Percentiles rank a stretch among this genome's conserved stretches.
Conservation (phyloP, 2,888 invertebrate species). For the Taenaris catops region DNA sequence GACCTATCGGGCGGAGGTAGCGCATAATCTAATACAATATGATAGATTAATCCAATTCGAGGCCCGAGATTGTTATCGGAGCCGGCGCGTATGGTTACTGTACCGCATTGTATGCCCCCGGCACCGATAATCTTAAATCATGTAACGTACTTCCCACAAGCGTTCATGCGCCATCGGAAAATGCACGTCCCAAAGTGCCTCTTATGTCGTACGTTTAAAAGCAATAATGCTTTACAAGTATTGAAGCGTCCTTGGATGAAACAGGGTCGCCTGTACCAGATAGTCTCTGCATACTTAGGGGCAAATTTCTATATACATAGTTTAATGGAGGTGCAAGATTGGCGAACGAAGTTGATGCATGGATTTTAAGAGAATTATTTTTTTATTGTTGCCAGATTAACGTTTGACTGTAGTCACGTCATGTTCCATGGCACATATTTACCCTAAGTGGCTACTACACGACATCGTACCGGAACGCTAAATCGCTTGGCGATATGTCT, state of each 20-base stretch:
- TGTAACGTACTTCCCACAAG: constrained; percentile 4
- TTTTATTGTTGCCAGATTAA: too few relatives aligned
- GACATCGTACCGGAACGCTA: too few relatives aligned
- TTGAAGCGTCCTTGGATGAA: too few relatives aligned
- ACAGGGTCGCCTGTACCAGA: too few relatives aligned
- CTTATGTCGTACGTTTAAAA: not conserved
- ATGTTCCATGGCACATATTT: not conserved
- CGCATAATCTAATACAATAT: constrained; percentile 20
- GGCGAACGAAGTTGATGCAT: constrained; percentile 4
- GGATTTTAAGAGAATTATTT: too few relatives aligned
- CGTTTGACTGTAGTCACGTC: too few relatives aligned
- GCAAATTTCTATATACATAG: constrained; percentile 10
- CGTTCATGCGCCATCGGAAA: too few relatives aligned
- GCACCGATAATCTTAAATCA: constrained; percentile 21
- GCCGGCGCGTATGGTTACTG: constrained; percentile 1
- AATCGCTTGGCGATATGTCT: too few relatives aligned
- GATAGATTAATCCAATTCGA: constrained; percentile 23
- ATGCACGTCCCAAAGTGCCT: not conserved
- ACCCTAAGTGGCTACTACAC: too few relatives aligned
- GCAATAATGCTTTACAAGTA: not conserved
- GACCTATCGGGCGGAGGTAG: constrained; percentile 17
- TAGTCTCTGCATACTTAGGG: constrained; percentile 3
- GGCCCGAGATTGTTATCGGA: constrained; percentile 23
- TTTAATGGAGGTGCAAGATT: constrained; percentile 5
- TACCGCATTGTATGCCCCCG: constrained; percentile 13